These are phyloP conservation scores for Ophraella communa DNA, from an alignment of 2,888 invertebrate genomes.

Conservation along the genomic window DNA sequence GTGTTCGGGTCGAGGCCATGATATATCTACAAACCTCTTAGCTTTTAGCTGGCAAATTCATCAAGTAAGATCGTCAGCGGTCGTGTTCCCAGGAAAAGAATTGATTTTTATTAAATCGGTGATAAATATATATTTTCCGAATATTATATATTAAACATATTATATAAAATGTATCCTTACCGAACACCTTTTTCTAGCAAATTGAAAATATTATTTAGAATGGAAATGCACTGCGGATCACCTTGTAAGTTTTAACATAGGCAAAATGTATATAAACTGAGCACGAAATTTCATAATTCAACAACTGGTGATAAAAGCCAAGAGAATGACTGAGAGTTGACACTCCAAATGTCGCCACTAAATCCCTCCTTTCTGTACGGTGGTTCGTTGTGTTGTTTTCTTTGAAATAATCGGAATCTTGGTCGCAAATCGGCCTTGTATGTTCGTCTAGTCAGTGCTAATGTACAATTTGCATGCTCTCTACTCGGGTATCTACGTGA, in stretches of 20 bases:
- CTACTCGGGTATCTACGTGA: conserved; percentile 41
- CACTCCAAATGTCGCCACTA: conserved; percentile 10
- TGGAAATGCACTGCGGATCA: no score
- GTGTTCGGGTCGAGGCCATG: no score
- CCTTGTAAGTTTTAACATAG: neutral
- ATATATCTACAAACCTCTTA: no score
- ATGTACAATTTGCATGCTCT: conserved; percentile 55
- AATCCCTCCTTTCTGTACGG: conserved; percentile 17
- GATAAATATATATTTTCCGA: no score
- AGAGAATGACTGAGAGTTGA: conserved; percentile 4
- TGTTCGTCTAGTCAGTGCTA: conserved; percentile 48
- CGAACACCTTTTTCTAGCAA: no score
- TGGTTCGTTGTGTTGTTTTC: conserved; percentile 28
- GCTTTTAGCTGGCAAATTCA: no score
- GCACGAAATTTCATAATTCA: conserved; percentile 20
- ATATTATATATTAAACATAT: no score
- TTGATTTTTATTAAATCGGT: no score
- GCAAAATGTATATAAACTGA: neutral
- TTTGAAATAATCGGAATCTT: conserved; percentile 35
- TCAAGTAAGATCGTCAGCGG: no score
- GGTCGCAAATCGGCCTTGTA: conserved; percentile 47
- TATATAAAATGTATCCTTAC: no score
- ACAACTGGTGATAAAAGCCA: conserved; percentile 8
- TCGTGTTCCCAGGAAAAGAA: no score
- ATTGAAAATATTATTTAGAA: no score